Evolutionary conservation across 2,888 invertebrate species (phyloP), one percentile per base, ranked within the genome.

Genomic region (Ophioninae sp.): DNA sequence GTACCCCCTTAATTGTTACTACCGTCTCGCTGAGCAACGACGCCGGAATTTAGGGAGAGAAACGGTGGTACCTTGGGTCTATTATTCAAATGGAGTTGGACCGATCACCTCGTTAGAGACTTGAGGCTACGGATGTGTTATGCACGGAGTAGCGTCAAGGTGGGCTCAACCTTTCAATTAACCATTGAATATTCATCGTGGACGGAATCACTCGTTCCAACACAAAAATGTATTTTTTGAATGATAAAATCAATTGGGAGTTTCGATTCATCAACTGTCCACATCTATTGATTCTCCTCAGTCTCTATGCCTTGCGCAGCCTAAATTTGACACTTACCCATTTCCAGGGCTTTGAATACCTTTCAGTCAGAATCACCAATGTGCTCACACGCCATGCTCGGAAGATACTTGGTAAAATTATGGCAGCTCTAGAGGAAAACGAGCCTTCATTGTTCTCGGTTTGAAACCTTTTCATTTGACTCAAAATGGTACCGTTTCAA

Each of bases 91-190:
- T 89, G 84, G 86, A 85, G 85, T 83, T 83, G 65, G 10, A 20
- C 84, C 84, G 87, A 89, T 88, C 88, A 88, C 84, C 72, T 85
- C 75, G 86, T 88, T 87, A 87, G 87, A 83, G 72, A 79, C 65
- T 37, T 71, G 79, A 86, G 83, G 83, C 84, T 73, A 76, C 86
- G 86, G 88, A 85, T 86, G 82, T 86, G 82, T 86, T 86, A 85
- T 17, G 65, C 37, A 56, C 9, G 82, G 82, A 76, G 61, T 74
- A 68, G 37, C 56, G 23, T 64, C 69, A 41, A 30, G 64, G 69
- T 64, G 10, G 56, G 63, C 10, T 30, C 67, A 41, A 41, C 37
- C 22, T 41, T 39, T 13, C 58, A 77, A 74, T 69, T 78, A 77
- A 58, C 58, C 17, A 73, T 23, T 67, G 51, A 73, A 76, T 73